A percentile compares a stretch with the other conserved stretches of the same genome.
Evolutionary conservation across 2,797 vertebrate species (phyloP).

Genomic region (Arctocebus calabarensis): DNA sequence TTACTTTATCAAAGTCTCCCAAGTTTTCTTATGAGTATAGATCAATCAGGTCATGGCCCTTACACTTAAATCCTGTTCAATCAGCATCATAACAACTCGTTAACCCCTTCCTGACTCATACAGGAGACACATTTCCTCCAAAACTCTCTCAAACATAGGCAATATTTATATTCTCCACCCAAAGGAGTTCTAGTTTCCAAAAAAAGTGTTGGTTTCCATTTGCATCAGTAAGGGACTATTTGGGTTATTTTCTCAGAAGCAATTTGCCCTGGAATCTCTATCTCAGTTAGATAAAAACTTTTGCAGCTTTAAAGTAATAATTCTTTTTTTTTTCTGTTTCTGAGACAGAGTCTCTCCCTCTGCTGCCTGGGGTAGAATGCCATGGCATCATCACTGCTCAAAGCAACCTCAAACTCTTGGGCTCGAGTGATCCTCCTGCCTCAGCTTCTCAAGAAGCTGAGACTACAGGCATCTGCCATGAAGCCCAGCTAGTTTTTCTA

Average conservation of each 20-base stretch:
- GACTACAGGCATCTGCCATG: too few species aligned
- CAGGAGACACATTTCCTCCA: conserved; percentile 15
- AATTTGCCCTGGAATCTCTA: neutral
- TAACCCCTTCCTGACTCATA: neutral
- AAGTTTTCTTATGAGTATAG: conserved; percentile 12
- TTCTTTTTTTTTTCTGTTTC: neutral
- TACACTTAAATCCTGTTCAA: conserved; percentile 11
- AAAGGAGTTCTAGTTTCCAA: neutral
- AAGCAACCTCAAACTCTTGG: too few species aligned
- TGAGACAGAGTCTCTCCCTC: too few species aligned
- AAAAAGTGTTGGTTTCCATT: neutral
- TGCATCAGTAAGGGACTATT: neutral
- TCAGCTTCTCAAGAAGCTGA: too few species aligned
- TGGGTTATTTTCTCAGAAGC: neutral
- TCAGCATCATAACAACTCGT: conserved; percentile 4
- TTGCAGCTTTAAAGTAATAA: neutral
- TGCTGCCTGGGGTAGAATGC: too few species aligned
- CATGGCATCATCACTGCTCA: too few species aligned
- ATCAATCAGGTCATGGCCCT: neutral
- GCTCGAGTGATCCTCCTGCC: too few species aligned
- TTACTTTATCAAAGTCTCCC: conserved; percentile 7
- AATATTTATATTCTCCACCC: neutral
- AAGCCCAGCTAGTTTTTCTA: too few species aligned
- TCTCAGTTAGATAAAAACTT: conserved; percentile 6
- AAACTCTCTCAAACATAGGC: neutral